phyloP scores from a whole-genome alignment of 2,113 vertebrate genomes.

The cat (Felis catus) region DNA sequence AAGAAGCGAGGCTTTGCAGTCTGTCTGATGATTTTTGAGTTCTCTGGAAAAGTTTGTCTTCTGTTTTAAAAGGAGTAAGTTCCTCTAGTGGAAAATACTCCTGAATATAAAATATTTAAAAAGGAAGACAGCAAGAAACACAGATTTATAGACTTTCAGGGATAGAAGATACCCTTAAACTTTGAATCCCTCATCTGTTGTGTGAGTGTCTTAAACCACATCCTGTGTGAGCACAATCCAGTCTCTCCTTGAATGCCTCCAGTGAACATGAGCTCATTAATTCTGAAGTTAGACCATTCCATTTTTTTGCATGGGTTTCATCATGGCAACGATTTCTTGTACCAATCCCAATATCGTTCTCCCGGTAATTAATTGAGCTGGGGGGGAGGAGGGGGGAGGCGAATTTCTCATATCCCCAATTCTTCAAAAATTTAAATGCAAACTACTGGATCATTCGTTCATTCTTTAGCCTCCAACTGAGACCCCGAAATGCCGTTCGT shows the following conservation, averaged over 20 bases:
- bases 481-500: not conserved
- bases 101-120: constrained; percentile 2
- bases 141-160: not conserved
- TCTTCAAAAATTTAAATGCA: constrained; percentile 35
- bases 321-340: not conserved
- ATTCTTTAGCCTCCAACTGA: not conserved
- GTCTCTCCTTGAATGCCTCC: not conserved
- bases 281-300: not conserved
- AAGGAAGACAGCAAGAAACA: not conserved
- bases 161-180: not conserved
- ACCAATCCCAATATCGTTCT: not conserved
- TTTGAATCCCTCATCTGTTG: not conserved
- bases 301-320: not conserved
- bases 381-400: too few relatives aligned
- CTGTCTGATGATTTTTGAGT: not conserved
- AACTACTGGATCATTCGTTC: not conserved
- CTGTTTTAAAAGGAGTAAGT: constrained; percentile 15
- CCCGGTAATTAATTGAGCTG: not conserved
- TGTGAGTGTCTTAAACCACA: not conserved
- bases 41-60: constrained; percentile 26
- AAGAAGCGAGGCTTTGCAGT: not conserved
- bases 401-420: not conserved
- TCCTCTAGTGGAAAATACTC: not conserved
- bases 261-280: not conserved
- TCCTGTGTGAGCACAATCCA: not conserved